Conservation (phyloP, 2,113 vertebrate genomes). For the Syrmaticus mikado region DNA sequence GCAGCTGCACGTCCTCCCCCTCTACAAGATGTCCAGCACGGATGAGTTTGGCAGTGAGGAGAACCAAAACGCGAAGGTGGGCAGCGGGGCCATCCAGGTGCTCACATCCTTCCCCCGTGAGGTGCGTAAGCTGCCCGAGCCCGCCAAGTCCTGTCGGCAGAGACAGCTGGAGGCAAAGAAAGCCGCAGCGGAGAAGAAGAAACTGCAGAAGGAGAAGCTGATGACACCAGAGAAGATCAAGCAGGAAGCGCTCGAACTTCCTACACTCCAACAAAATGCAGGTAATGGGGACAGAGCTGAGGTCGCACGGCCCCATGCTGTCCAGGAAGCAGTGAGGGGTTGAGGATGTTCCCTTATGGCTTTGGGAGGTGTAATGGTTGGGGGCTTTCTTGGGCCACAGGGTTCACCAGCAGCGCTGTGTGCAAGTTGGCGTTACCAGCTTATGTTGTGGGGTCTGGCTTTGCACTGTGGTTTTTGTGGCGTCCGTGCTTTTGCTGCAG, state of each 20-base stretch:
- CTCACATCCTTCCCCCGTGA: constrained; percentile 92
- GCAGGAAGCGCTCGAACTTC: constrained; percentile 80
- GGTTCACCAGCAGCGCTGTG: neutral
- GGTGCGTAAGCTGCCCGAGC: constrained; percentile 93
- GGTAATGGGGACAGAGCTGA: constrained; percentile 48
- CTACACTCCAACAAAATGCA: constrained; percentile 70
- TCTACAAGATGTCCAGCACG: constrained; percentile 89
- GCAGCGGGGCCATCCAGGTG: constrained; percentile 93
- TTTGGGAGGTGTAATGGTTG: neutral
- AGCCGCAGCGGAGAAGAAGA: constrained; percentile 93
- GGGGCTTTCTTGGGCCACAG: neutral
- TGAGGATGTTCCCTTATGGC: neutral
- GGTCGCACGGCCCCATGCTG: rapidly evolving
- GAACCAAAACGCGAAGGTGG: constrained; percentile 90
- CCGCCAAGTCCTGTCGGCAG: constrained; percentile 95
- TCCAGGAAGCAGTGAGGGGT: rapidly evolving
- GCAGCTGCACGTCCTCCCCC: constrained; percentile 94
- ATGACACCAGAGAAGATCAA: constrained; percentile 90
- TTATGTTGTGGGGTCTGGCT: neutral
- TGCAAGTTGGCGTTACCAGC: neutral
- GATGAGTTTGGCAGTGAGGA: constrained; percentile 95
- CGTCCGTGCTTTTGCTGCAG: neutral
- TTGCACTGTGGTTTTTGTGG: neutral
- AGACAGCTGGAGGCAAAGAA: constrained; percentile 93
- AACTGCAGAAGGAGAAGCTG: constrained; percentile 89